A percentile compares a stretch with the other conserved stretches of the same genome.
These are phyloP conservation scores for Drosophila anomalata DNA, from an alignment of 2,888 invertebrate genomes.

Conservation along the genomic window DNA sequence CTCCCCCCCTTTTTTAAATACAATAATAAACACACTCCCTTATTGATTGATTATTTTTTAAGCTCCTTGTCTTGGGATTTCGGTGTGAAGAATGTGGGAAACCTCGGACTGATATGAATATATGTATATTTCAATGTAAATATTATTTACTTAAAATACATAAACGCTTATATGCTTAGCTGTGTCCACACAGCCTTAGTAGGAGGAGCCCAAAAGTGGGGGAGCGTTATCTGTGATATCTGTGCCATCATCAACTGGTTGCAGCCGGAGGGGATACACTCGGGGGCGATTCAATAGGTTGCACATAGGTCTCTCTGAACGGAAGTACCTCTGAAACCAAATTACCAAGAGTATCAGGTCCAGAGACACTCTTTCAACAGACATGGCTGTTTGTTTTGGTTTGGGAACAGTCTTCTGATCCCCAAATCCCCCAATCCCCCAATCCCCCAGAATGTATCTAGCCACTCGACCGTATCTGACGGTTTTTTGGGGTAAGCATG, in stretches of 20 bases:
- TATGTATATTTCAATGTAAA: slow-evolving; percentile 11
- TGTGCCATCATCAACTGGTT: slow-evolving; percentile 43
- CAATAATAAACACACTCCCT: slow-evolving; percentile 12
- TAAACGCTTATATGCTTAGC: slow-evolving; percentile 22
- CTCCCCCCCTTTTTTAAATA: not conserved
- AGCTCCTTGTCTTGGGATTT: slow-evolving; percentile 22
- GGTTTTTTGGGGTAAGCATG: slow-evolving; percentile 16
- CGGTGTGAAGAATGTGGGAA: slow-evolving; percentile 10
- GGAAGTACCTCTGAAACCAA: not conserved
- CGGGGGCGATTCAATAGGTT: slow-evolving; percentile 4
- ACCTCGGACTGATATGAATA: slow-evolving; percentile 22
- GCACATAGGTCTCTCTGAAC: not conserved
- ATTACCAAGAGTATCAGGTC: not conserved
- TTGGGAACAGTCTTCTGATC: not conserved
- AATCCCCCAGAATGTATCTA: not conserved
- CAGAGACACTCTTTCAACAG: not conserved
- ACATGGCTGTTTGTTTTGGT: not conserved
- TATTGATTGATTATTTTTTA: slow-evolving; percentile 34
- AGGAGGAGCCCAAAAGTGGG: slow-evolving; percentile 12
- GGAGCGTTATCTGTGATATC: slow-evolving; percentile 42
- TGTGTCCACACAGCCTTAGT: slow-evolving; percentile 24
- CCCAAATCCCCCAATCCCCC: not conserved
- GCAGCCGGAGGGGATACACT: not conserved
- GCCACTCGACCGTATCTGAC: slow-evolving; percentile 25
- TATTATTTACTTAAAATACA: slow-evolving; percentile 1